Percentiles rank a stretch among this genome's conserved stretches.
Conservation (phyloP, 2,888 invertebrate species). For the Sinelater perroti region DNA sequence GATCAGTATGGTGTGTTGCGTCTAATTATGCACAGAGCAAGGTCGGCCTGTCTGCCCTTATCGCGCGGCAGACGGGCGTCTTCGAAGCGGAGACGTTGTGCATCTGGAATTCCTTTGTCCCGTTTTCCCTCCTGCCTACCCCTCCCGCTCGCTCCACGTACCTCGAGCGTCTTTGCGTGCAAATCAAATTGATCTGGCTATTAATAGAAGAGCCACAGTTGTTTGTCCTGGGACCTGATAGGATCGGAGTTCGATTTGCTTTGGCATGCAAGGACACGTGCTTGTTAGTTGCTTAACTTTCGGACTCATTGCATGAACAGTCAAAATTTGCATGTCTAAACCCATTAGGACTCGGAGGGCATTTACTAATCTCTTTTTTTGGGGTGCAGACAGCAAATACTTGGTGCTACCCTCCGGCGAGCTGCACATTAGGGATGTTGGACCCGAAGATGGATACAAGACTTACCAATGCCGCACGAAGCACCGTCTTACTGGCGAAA, state of each 20-base stretch:
- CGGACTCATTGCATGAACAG: too few species aligned
- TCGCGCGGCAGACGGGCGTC: background rate
- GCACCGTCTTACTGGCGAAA: constrained; percentile 92
- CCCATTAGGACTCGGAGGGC: background rate
- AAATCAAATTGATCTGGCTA: constrained; percentile 24
- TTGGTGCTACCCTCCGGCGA: constrained; percentile 94
- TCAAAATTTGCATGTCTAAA: constrained; percentile 31
- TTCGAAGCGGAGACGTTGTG: constrained; percentile 40
- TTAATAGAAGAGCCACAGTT: background rate
- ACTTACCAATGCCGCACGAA: constrained; percentile 94
- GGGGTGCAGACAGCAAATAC: constrained; percentile 86
- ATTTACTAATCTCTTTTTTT: constrained; percentile 26
- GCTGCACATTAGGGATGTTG: constrained; percentile 93
- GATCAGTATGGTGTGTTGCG: constrained; percentile 55
- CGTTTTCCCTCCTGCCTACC: constrained; percentile 34
- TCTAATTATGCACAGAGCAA: too few species aligned
- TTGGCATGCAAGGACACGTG: constrained; percentile 18
- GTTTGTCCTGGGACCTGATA: background rate
- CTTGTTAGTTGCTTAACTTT: constrained; percentile 4
- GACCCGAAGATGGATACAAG: constrained; percentile 93
- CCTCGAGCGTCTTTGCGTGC: constrained; percentile 6
- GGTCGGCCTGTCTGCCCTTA: background rate
- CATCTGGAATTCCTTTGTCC: constrained; percentile 53
- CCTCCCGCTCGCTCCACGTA: constrained; percentile 29
- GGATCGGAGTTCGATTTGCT: constrained; percentile 7